phyloP scores from a whole-genome alignment of 2,888 invertebrate genomes.

The Hemithea aestivaria region DNA sequence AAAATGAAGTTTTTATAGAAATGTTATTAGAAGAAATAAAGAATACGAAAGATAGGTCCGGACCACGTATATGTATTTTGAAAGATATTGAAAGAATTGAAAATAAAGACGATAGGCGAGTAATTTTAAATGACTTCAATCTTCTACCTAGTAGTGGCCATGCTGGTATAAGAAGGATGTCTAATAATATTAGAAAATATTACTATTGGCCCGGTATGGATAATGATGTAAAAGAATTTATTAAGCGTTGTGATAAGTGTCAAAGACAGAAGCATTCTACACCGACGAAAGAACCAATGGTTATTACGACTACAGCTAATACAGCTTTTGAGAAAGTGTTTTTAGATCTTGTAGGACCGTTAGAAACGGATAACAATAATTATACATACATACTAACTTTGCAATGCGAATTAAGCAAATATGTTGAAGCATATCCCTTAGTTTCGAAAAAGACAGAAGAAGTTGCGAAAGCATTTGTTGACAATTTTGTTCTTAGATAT shows the following conservation, averaged over 20 bases:
- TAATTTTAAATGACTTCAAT: slow-evolving; percentile 22
- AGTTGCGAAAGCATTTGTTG: not conserved
- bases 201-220: slow-evolving; percentile 22
- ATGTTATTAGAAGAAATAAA: too few species aligned
- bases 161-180: slow-evolving; percentile 24
- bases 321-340: slow-evolving; percentile 24
- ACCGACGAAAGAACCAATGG: slow-evolving; percentile 15
- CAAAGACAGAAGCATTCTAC: slow-evolving; percentile 19
- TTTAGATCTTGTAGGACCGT: slow-evolving; percentile 26
- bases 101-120: slow-evolving; percentile 16
- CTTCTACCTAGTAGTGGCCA: slow-evolving; percentile 21
- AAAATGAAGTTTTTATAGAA: too few species aligned
- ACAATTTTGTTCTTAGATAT: not conserved
- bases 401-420: slow-evolving; percentile 17
- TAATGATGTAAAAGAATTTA: slow-evolving; percentile 17
- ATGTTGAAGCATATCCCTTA: not conserved
- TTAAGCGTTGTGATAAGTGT: too few species aligned
- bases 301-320: slow-evolving; percentile 20
- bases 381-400: slow-evolving; percentile 20
- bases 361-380: slow-evolving; percentile 17
- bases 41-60: too few species aligned
- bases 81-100: too few species aligned
- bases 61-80: too few species aligned
- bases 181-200: slow-evolving; percentile 24
- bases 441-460: not conserved